Base-by-base conservation (phyloP, 2,888 invertebrate genomes). In the Eueremaeus valkanovi region DNA sequence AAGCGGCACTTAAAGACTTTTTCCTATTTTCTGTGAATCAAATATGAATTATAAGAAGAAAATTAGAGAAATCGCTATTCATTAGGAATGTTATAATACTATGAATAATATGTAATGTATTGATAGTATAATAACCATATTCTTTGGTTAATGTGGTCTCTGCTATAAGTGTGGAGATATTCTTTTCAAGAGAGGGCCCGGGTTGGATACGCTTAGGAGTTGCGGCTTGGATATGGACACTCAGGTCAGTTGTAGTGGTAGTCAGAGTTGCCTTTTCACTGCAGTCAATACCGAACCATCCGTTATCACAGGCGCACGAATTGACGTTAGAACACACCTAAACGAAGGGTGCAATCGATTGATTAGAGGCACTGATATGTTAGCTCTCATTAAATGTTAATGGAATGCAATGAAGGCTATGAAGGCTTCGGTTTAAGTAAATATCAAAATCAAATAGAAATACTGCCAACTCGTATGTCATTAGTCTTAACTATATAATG, bases 271-370 rank as follows among this genome's bases (percentile, higher is more conserved):
- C 89, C 79, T 88, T 87, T 80, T 90, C 88, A 66, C 93, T 92
- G 85, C 95, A 95, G 85, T 94, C 94, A 36, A 90, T 87, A 63
- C 93, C 93, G 66, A 89, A 89, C 92, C 92, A 95, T 79, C 95
- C 95, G 78, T 87, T 86, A 82, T 91, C 87, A 86, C 98, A 98
- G 83, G 91, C 92, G 84, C 98, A 98, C 81, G 90, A 91, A 86
- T 95, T 93, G 79, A 89, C 86, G 84, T 95, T 96, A 18, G 96
- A 93, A 84, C 97, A 98, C 76, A 90, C 77, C 79, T 79, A 68
- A 61, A 18, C 3, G 16, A 13, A 72, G 45, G 61, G 27, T 31
- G 13, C 61, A 61, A 61, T 61, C 27, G 31, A 61, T 61, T 61
- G 61, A 61, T 61, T 61, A 16, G 31, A 29, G 6, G 21, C 31